These are phyloP conservation scores for Heliconius hermathena DNA, from an alignment of 1,140 invertebrate genomes.

Conservation along the genomic window DNA sequence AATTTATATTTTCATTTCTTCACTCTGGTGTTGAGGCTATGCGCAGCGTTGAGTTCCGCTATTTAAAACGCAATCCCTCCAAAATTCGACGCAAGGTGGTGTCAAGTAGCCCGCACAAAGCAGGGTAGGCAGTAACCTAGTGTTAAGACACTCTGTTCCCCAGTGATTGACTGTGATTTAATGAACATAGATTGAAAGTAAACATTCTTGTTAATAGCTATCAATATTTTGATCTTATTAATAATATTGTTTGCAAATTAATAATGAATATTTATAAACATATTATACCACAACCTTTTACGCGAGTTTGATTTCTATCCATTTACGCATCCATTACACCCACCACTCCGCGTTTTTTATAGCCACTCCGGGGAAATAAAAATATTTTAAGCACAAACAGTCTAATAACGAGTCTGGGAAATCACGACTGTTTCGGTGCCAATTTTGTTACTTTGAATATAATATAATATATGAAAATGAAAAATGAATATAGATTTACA, in stretches of 20 bases:
- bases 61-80: too few relatives aligned
- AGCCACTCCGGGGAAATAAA: neutral
- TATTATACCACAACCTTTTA: neutral
- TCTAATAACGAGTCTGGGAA: neutral
- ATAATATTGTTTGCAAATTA: neutral
- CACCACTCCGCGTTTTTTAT: neutral
- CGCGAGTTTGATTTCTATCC: neutral
- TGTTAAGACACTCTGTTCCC: too few relatives aligned
- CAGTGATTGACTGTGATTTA: too few relatives aligned
- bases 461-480: neutral
- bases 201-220: too few relatives aligned
- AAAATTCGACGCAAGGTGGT: too few relatives aligned
- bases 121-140: too few relatives aligned
- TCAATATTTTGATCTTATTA: too few relatives aligned
- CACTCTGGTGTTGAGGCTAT: too few relatives aligned
- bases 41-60: too few relatives aligned
- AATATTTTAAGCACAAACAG: neutral
- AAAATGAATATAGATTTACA: constrained; percentile 46
- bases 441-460: neutral
- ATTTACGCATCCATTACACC: constrained; percentile 2
- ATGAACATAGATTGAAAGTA: too few relatives aligned
- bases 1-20: too few relatives aligned
- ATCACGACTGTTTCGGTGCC: neutral
- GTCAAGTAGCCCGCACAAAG: too few relatives aligned
- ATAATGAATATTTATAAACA: neutral